A percentile compares a stretch with the other conserved stretches of the same genome.
These are phyloP conservation scores for Platysteira castanea DNA, from an alignment of 2,113 vertebrate genomes.

Conservation along the genomic window DNA sequence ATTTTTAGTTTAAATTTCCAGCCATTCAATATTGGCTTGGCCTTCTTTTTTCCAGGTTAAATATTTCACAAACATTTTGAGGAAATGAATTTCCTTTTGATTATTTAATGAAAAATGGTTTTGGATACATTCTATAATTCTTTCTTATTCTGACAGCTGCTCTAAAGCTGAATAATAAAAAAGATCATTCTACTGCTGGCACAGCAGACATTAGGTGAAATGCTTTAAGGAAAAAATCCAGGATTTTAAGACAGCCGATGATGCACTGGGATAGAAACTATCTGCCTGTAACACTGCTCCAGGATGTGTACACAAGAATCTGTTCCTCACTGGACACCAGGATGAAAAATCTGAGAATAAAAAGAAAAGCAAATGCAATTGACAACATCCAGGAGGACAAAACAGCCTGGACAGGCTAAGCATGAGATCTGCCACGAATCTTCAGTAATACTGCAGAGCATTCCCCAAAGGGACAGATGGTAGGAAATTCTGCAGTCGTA, in stretches of 20 bases:
- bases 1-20: not conserved
- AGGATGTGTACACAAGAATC: not conserved
- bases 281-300: not conserved
- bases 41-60: not conserved
- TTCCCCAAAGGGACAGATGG: slow-evolving; percentile 20
- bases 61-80: not conserved
- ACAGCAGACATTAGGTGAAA: not conserved
- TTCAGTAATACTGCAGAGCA: not conserved
- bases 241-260: not conserved
- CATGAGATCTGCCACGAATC: not conserved
- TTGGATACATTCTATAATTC: not conserved
- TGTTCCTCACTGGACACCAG: not conserved
- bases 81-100: not conserved
- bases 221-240: not conserved
- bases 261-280: not conserved
- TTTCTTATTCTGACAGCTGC: not conserved
- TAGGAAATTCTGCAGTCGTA: not conserved
- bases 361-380: slow-evolving; percentile 32
- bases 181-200: not conserved
- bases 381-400: slow-evolving; percentile 25
- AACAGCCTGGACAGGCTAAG: slow-evolving; percentile 2
- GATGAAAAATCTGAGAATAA: not conserved
- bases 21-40: not conserved
- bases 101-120: not conserved
- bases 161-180: not conserved